phyloP scores from a whole-genome alignment of 2,888 invertebrate genomes.

The Mechanitis messenoides region DNA sequence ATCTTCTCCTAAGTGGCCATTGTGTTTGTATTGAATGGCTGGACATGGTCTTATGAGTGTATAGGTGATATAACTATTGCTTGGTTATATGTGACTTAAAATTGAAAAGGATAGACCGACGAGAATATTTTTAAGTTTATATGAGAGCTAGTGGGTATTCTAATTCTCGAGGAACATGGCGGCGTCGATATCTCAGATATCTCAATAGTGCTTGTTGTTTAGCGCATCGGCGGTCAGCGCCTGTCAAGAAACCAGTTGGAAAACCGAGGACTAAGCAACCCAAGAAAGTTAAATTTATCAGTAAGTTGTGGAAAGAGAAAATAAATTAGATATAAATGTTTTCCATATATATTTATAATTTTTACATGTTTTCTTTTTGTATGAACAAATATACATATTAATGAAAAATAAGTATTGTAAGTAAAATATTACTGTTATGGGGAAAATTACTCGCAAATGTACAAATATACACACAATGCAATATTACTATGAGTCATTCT shows the following conservation, averaged over 20 bases:
- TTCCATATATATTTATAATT: slow-evolving; percentile 16
- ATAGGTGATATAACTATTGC: slow-evolving; percentile 8
- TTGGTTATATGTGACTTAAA: not conserved
- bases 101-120: not conserved
- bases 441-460: slow-evolving; percentile 22
- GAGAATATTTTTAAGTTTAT: no score
- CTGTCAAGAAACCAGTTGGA: slow-evolving; percentile 87
- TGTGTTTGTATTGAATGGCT: slow-evolving; percentile 16
- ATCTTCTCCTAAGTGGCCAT: slow-evolving; percentile 15
- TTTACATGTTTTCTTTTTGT: slow-evolving; percentile 13
- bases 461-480: slow-evolving; percentile 15
- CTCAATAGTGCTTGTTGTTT: slow-evolving; percentile 42
- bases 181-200: slow-evolving; percentile 19
- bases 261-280: slow-evolving; percentile 91
- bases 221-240: slow-evolving; percentile 77
- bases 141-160: slow-evolving; percentile 21
- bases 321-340: slow-evolving; percentile 9
- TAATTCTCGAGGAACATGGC: slow-evolving; percentile 11
- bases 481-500: slow-evolving; percentile 32
- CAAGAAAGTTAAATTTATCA: slow-evolving; percentile 93
- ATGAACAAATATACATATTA: not conserved
- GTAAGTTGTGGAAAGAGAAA: slow-evolving; percentile 79
- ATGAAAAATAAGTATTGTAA: slow-evolving; percentile 10
- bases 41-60: slow-evolving; percentile 9
- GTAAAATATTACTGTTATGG: slow-evolving; percentile 18